Conservation (phyloP, 2,113 vertebrate species). For the Ciconia maguari region DNA sequence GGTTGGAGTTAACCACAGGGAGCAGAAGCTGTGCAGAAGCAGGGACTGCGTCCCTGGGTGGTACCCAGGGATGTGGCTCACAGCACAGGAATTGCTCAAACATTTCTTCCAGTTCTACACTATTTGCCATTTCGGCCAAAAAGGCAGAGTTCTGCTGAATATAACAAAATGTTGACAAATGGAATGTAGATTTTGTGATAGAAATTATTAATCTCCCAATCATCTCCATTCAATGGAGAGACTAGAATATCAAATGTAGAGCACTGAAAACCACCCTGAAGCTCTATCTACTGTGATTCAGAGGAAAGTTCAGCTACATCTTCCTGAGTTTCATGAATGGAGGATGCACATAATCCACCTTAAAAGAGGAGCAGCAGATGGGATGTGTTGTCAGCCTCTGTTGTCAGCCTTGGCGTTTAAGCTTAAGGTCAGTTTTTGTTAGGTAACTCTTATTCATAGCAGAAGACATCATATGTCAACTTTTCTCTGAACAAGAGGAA, state of each 20-base stretch:
- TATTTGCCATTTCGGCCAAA: background rate
- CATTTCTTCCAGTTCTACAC: background rate
- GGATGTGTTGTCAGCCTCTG: background rate
- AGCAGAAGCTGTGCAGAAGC: background rate
- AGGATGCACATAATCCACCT: background rate
- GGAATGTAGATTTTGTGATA: background rate
- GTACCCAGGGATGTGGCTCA: background rate
- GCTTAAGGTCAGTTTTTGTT: background rate
- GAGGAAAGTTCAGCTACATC: background rate
- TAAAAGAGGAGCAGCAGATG: background rate
- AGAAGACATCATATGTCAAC: background rate
- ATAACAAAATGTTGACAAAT: background rate
- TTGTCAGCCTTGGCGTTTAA: background rate
- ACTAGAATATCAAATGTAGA: background rate
- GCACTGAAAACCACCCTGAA: background rate
- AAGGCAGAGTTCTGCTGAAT: background rate
- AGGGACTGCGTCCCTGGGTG: background rate
- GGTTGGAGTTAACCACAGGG: slow-evolving; percentile 17
- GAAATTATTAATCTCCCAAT: background rate
- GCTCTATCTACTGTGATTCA: background rate
- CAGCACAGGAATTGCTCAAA: background rate
- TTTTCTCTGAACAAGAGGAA: background rate
- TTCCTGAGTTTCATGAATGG: background rate
- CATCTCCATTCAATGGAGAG: background rate
- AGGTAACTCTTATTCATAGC: background rate